Percentiles rank a stretch among this genome's conserved stretches.
Conservation (phyloP, 1,140 invertebrate genomes). For the Diuraphis noxia region DNA sequence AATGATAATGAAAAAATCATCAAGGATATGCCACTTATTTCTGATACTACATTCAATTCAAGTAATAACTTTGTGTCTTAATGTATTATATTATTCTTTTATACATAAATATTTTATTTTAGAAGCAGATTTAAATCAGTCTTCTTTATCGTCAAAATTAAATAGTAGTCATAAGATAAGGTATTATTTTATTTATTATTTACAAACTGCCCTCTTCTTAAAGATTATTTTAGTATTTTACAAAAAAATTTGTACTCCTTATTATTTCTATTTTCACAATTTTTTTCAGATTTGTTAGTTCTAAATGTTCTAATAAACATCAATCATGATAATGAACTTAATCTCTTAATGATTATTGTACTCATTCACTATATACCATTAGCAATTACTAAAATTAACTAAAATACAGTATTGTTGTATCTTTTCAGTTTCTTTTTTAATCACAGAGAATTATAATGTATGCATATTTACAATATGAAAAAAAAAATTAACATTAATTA, state of each 20-base stretch:
- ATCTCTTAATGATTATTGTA: no score
- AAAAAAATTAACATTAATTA: no score
- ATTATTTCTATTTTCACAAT: background rate
- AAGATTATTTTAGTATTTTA: background rate
- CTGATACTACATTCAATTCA: conserved; percentile 44
- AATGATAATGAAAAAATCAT: conserved; percentile 9
- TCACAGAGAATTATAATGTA: no score
- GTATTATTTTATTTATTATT: conserved; percentile 15
- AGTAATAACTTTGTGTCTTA: background rate
- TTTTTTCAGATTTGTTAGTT: background rate
- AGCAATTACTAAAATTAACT: no score
- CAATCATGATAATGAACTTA: no score
- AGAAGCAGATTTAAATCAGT: conserved; percentile 45
- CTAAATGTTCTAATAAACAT: no score
- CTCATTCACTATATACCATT: no score
- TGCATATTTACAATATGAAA: no score
- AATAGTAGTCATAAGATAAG: conserved; percentile 49
- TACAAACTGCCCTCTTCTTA: background rate
- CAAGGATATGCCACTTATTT: conserved; percentile 47
- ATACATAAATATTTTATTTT: background rate
- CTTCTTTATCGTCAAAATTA: conserved; percentile 21
- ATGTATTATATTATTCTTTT: background rate
- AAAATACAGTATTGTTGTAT: no score
- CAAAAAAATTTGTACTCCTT: background rate
- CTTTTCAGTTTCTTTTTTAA: no score